Percentiles rank a stretch among this genome's conserved stretches.
These are phyloP conservation scores for Anthopleura xanthogrammica DNA, from an alignment of 92 coral and sea anemone species.

Conservation along the genomic window DNA sequence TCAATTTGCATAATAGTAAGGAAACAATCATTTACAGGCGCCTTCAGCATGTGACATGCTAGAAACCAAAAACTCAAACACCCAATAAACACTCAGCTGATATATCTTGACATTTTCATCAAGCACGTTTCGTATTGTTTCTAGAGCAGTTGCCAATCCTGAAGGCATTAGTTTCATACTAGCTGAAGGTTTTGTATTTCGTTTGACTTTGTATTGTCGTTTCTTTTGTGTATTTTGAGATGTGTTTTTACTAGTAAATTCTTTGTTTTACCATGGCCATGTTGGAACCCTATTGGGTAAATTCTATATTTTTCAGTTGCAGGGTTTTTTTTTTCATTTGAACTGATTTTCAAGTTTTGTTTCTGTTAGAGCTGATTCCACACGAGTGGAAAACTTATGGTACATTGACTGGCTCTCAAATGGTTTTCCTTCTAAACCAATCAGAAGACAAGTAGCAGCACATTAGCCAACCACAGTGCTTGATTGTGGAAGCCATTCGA, in stretches of 20 bases:
- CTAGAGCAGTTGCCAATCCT: neutral
- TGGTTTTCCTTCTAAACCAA: neutral
- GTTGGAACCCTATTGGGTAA: neutral
- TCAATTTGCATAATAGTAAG: conserved; percentile 9
- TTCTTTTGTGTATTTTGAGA: neutral
- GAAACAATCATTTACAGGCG: neutral
- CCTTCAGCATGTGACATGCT: conserved; percentile 20
- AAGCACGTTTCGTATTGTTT: conserved; percentile 10
- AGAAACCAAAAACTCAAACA: neutral
- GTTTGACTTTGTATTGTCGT: neutral
- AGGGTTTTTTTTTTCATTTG: neutral
- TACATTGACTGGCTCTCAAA: neutral
- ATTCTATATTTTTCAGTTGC: neutral
- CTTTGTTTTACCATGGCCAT: neutral
- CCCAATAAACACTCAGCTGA: neutral
- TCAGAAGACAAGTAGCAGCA: neutral
- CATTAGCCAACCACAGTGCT: conserved; percentile 1
- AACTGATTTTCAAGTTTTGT: neutral
- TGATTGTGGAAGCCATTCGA: neutral
- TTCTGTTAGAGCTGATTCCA: neutral
- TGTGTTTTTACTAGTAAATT: neutral
- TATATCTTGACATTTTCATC: neutral
- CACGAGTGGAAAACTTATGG: neutral
- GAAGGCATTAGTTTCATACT: neutral
- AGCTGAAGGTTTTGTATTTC: neutral